Evolutionary conservation across 1,140 invertebrate species (phyloP).

Genomic region (Cherax destructor): DNA sequence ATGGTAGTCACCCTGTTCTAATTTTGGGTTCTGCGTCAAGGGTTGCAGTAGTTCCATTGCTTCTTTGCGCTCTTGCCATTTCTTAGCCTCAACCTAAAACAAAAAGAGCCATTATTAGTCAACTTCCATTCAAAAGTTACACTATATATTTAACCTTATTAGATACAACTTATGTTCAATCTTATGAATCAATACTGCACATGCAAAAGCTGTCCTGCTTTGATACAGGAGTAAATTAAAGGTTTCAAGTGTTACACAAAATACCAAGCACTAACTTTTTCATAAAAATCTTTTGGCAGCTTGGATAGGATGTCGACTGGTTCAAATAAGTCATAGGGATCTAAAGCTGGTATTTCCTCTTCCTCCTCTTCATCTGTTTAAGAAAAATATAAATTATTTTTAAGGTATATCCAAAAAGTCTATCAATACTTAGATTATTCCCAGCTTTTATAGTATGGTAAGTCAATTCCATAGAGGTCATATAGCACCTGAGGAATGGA

Average conservation of each 20-base stretch:
- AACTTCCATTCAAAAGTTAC: not conserved
- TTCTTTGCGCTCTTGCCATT: constrained; percentile 98
- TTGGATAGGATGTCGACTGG: constrained; percentile 95
- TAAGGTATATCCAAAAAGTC: too few relatives aligned
- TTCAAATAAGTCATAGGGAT: constrained; percentile 93
- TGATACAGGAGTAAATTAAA: not conserved
- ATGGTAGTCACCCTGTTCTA: constrained; percentile 95
- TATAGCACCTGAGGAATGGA: too few relatives aligned
- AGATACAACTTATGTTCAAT: too few relatives aligned
- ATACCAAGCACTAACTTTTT: constrained; percentile 79
- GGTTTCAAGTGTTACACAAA: not conserved
- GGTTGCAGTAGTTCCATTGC: constrained; percentile 88
- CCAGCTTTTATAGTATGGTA: too few relatives aligned
- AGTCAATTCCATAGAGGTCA: too few relatives aligned
- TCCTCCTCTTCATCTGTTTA: constrained; percentile 70
- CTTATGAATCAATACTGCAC: not conserved
- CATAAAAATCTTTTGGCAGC: constrained; percentile 96
- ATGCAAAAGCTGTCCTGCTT: too few relatives aligned
- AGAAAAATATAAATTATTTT: not conserved
- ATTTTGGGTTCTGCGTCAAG: constrained; percentile 86
- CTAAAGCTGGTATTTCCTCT: constrained; percentile 83
- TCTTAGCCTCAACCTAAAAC: constrained; percentile 88
- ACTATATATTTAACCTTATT: too few relatives aligned
- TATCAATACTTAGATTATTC: too few relatives aligned
- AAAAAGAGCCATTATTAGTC: not conserved